Evolutionary conservation across 2,113 vertebrate species (phyloP).

Genomic region (Halichoeres trimaculatus): DNA sequence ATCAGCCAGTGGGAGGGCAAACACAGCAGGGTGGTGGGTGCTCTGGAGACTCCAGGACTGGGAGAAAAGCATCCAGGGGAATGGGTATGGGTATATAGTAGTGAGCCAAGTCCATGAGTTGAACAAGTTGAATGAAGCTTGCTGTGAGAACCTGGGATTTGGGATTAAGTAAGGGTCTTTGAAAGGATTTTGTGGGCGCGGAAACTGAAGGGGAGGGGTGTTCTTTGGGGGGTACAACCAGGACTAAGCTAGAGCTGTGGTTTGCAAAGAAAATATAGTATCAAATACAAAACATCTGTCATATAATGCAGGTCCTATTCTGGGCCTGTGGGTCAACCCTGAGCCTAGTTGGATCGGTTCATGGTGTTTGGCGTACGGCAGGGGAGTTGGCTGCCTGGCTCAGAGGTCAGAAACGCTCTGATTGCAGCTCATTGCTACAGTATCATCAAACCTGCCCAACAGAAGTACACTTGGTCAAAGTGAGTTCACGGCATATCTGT

Average conservation of each 20-base stretch:
- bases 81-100: not conserved
- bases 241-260: slow-evolving; percentile 16
- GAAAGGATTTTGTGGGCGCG: slow-evolving; percentile 5
- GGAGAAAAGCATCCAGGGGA: not conserved
- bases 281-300: slow-evolving; percentile 59
- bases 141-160: slow-evolving; percentile 14
- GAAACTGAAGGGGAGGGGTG: slow-evolving; percentile 14
- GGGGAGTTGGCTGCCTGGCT: slow-evolving; percentile 26
- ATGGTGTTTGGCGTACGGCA: slow-evolving; percentile 43
- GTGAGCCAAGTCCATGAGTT: slow-evolving; percentile 20
- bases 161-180: slow-evolving; percentile 14
- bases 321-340: slow-evolving; percentile 40
- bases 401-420: slow-evolving; percentile 43
- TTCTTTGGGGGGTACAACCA: slow-evolving; percentile 27
- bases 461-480: slow-evolving; percentile 50
- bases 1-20: slow-evolving; percentile 56
- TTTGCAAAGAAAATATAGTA: slow-evolving; percentile 34
- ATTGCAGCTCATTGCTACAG: slow-evolving; percentile 58
- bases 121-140: slow-evolving; percentile 8
- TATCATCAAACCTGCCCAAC: slow-evolving; percentile 31
- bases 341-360: slow-evolving; percentile 51
- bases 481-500: slow-evolving; percentile 53
- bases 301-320: slow-evolving; percentile 31
- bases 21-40: slow-evolving; percentile 29
- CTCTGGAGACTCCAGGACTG: slow-evolving; percentile 5